Evolutionary conservation across 2,797 vertebrate genomes (phyloP).

Genomic region (Acomys russatus): DNA sequence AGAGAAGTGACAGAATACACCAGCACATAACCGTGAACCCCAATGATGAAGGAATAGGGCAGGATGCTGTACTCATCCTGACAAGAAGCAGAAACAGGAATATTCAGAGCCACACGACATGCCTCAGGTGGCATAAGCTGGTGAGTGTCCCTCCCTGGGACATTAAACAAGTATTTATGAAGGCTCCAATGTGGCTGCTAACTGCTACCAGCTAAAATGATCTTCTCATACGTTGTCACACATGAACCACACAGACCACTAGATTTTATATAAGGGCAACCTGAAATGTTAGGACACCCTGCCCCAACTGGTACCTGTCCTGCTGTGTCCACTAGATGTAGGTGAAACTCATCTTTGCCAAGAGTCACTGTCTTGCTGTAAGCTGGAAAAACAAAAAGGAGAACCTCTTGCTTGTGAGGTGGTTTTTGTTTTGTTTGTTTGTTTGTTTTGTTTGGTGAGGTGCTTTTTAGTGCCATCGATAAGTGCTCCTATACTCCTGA

Average conservation of each 20-base stretch:
- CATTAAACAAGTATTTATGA: constrained; percentile 46
- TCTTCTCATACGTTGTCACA: constrained; percentile 20
- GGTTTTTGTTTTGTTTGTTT: neutral
- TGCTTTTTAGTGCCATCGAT: neutral
- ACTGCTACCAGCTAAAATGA: constrained; percentile 53
- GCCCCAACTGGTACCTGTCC: constrained; percentile 90
- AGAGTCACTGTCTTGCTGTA: constrained; percentile 92
- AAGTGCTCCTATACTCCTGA: constrained; percentile 17
- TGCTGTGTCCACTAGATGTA: constrained; percentile 93
- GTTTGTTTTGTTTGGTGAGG: constrained; percentile 15
- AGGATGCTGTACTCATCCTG: constrained; percentile 94
- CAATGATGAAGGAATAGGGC: constrained; percentile 91
- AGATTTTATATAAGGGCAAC: constrained; percentile 20
- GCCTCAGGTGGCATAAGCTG: neutral
- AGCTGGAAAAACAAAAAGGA: constrained; percentile 86
- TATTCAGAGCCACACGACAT: neutral
- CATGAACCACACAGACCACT: constrained; percentile 3
- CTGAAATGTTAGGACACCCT: constrained; percentile 43
- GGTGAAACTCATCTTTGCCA: constrained; percentile 93
- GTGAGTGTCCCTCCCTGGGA: constrained; percentile 22
- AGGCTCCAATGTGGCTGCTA: neutral
- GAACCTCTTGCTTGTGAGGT: constrained; percentile 58
- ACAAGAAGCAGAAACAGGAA: constrained; percentile 63
- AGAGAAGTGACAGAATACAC: constrained; percentile 93
- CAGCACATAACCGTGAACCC: constrained; percentile 93